phyloP scores from a whole-genome alignment of 1,140 invertebrate species.

The Drosophila willistoni region DNA sequence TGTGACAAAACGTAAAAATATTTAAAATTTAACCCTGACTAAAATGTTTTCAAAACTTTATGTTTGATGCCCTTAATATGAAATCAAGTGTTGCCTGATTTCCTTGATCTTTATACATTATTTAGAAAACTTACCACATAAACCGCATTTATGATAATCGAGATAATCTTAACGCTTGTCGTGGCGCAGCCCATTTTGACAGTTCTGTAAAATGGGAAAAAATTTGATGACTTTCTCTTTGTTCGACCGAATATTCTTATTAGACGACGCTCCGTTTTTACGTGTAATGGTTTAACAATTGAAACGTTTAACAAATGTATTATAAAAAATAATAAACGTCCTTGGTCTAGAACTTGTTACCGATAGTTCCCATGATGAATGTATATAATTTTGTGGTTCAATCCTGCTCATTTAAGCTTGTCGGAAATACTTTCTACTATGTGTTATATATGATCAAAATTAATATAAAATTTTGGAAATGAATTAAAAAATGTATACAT shows the following conservation, averaged over 20 bases:
- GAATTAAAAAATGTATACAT: conserved; percentile 15
- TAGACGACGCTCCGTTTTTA: no score
- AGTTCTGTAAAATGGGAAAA: conserved; percentile 32
- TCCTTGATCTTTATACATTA: neutral
- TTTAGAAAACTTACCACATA: conserved; percentile 70
- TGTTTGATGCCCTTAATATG: neutral
- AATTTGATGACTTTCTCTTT: neutral
- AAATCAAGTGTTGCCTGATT: conserved; percentile 25
- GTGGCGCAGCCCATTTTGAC: conserved; percentile 74
- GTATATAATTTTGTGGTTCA: neutral
- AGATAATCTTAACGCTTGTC: conserved; percentile 69
- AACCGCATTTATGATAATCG: conserved; percentile 68
- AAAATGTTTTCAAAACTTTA: neutral
- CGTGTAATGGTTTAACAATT: no score
- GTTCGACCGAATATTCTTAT: no score
- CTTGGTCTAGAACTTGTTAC: no score
- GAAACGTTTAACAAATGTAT: no score
- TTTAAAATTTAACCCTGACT: neutral
- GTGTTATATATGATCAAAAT: no score
- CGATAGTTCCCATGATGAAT: no score
- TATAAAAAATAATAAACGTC: neutral
- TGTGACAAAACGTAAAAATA: conserved; percentile 59
- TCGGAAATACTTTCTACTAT: no score
- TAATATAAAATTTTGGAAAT: no score
- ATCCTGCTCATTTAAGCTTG: no score